A percentile compares a stretch with the other conserved stretches of the same genome.
These are phyloP conservation scores for Micropoecilia bifurca DNA, from an alignment of 2,797 vertebrate species.

Conservation along the genomic window DNA sequence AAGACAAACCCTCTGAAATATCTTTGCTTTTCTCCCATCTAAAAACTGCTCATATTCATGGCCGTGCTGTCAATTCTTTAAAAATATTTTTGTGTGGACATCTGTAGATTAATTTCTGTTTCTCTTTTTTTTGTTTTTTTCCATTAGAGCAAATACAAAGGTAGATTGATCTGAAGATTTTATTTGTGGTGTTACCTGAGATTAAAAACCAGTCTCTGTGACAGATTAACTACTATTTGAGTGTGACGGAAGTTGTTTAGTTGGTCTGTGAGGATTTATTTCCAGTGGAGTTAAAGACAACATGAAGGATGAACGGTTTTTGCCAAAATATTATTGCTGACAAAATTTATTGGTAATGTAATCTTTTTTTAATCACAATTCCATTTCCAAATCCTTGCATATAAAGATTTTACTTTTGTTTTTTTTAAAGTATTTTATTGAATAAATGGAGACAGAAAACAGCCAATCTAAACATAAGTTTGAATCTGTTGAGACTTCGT, in stretches of 20 bases:
- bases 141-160: background rate
- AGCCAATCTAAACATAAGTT: background rate
- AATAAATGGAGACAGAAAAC: background rate
- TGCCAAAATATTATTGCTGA: too few species aligned
- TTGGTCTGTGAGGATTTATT: background rate
- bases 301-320: too few species aligned
- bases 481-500: background rate
- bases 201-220: background rate
- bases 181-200: background rate
- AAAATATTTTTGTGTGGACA: background rate
- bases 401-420: background rate
- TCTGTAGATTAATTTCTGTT: background rate
- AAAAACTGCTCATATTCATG: background rate
- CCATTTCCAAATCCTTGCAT: background rate
- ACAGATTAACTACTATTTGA: constrained; percentile 27
- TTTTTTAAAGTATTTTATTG: background rate
- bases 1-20: background rate
- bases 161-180: background rate
- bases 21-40: background rate
- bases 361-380: background rate
- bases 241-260: constrained; percentile 5
- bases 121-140: background rate
- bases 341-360: background rate
- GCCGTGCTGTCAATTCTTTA: background rate
- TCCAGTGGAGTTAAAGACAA: too few species aligned